Base-by-base conservation (phyloP, 1,140 invertebrate species). In the Achatina immaculata region DNA sequence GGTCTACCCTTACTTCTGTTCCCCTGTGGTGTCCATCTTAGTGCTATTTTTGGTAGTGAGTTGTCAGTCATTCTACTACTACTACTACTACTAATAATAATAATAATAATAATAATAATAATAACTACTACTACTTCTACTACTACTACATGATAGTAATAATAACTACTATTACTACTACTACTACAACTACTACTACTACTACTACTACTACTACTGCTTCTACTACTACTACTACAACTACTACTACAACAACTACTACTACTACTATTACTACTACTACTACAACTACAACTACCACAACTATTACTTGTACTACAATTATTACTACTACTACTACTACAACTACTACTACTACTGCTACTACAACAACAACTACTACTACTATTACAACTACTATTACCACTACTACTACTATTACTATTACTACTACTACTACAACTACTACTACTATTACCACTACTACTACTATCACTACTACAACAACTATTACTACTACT, bases 171-270 rank as follows among this genome's bases (percentile, higher is more conserved):
- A 72, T 34, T 72, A 72, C 69, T 72, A 72, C 69, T 72, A 72
- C 69, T 72, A 72, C 69, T 72, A 72, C 69, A 40, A 72, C 69
- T 72, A 72, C 69, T 72, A 72, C 69, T 72, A 72, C 69, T 72
- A 72, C 69, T 40, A 72, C 69, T 72, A 72, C 69, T 72, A 72
- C 69, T 72, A 72, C 69, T 72, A 72, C 45, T 48, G 19, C 45
- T 48, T 11, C 45, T 48, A 48, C 45, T 48, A 48, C 45, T 48
- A 48, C 45, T 72, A 72, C 69, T 72, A 72, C 69, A 16, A 72
- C 69, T 72, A 72, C 16, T 72, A 72, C 69, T 38, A 72, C 69
- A 16, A 72, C n/a, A n/a, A n/a, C n/a, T 43, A 72, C 69, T 38
- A 72, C 69, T 72, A 72, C 69, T 38, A 72, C 69, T 72, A 72